Evolutionary conservation across 2,113 vertebrate species (phyloP).

Genomic region (Porphyrio hochstetteri): DNA sequence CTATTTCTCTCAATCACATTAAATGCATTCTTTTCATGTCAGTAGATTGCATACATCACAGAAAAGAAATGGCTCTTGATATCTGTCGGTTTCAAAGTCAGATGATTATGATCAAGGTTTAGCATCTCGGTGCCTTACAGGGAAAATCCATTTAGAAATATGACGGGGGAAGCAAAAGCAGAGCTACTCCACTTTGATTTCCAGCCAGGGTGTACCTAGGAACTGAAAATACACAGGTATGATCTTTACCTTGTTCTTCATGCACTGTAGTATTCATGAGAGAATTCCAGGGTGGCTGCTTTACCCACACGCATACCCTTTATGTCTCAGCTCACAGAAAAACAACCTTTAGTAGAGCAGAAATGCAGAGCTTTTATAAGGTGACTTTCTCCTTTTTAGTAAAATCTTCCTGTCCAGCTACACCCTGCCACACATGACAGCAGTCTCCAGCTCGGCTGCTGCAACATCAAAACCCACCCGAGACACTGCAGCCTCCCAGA

Average conservation of each 20-base stretch:
- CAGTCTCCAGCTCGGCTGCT: background rate
- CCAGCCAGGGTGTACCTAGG: background rate
- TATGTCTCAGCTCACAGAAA: background rate
- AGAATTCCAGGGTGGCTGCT: background rate
- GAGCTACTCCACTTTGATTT: background rate
- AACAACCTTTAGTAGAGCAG: background rate
- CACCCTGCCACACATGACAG: background rate
- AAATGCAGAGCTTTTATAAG: background rate
- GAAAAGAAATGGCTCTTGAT: constrained; percentile 22
- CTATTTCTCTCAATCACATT: constrained; percentile 7
- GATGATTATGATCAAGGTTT: constrained; percentile 38
- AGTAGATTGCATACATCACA: background rate
- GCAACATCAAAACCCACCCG: background rate
- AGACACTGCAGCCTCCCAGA: constrained; percentile 22
- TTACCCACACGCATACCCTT: background rate
- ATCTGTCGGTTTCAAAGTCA: constrained; percentile 19
- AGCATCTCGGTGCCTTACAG: constrained; percentile 11
- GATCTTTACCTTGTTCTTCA: background rate
- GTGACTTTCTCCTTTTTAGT: background rate
- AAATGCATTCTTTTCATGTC: constrained; percentile 8
- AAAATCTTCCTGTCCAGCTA: background rate
- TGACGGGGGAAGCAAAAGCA: background rate
- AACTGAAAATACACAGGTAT: background rate
- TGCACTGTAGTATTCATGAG: background rate
- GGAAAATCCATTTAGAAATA: constrained; percentile 46